Evolutionary conservation across 2,888 invertebrate genomes (phyloP), one percentile per base, ranked within the genome.

Genomic region (Drosophila hamatofila): DNA sequence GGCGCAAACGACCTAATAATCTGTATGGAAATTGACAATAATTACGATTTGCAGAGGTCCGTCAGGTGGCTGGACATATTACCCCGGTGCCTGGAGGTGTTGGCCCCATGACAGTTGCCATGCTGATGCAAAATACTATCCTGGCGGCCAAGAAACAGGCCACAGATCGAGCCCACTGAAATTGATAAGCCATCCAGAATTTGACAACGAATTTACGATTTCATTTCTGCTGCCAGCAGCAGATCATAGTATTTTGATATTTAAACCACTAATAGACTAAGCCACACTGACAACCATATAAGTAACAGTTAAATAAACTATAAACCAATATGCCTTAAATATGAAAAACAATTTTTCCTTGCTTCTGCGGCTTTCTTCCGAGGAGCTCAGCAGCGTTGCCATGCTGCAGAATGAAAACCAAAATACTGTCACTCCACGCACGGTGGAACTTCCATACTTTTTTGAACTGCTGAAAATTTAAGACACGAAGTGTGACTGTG

Each of bases 71-170:
- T 11, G 96, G 97, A 12, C 94, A 96, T 59, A 95, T 98, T 52
- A 97, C 98, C 0, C 98, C 98, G 1, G 98, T 98, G 0, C 98
- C 98, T 1, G 95, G 98, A 2, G 98, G 98, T 3, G 98, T 97
- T 6, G 98, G 98, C 0, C 98, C 98, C 0, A 97, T 98, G 96
- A 98, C 98, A 0, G 98, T 98, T 0, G 96, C 97, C 1, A 98
- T 98, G 97, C 93, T 98, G 39, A 97, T 98, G 97, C 95, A 95
- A 81, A 98, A 98, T 91, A 98, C 98, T 0, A 94, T 98, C 69
- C 93, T 94, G 84, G 97, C 97, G 0, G 96, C 96, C 1, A 94
- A 94, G 88, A 93, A 91, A 30, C 91, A 94, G 9, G 90, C 91
- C 2, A 52, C 18, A n/a, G 65, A 49, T 11, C 42, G 25, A 8